Base-by-base conservation (phyloP, 30 jellyfish, hydroid and myxozoan species). In the Sanderia malayensis region DNA sequence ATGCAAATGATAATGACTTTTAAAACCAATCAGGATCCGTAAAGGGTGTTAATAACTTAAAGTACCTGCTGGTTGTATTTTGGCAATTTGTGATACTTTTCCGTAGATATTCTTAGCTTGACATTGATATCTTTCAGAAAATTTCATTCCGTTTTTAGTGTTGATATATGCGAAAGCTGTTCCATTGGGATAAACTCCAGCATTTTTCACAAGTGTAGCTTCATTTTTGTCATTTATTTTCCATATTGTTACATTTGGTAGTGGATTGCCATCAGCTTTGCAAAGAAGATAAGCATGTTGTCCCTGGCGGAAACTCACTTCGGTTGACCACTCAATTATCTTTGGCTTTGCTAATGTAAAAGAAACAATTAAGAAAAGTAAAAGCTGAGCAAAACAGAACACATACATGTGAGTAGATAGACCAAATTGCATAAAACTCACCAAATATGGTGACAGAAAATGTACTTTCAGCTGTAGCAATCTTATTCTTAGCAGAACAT, bases 231-330 rank as follows among this genome's bases (percentile, higher is more conserved):
- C 62, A 18, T 10, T 28, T 0, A 58, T 45, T 4, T 61, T 31
- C 28, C 7, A 44, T 3, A 67, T 24, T 17, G 94, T 60, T 21
- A 82, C 70, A 47, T 61, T 70, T 28, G 94, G 94, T 20, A 44
- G 27, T 4, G 94, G 94, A 46, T 82, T 70, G 2, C 94, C 94
- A 0, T 52, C 77, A 23, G 86, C 82, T 47, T 82, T 81, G 47
- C 94, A 82, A 32, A 59, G 61, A 15, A 82, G 52, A 2, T 60
- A 30, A n/a, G 57, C 66, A 4, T 53, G 18, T 31, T 30, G 17
- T 0, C 81, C 86, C 6, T 60, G 76, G 11, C 61, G 61, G 24
- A 41, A 61, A 18, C 17, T 44, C 20, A 82, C 53, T 13, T 62
- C 45, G 13, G 44, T 71, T 10, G 65, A 25, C 94, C 94, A 82